A percentile compares a stretch with the other conserved stretches of the same genome.
Evolutionary conservation across 2,113 vertebrate species (phyloP).

Genomic region (Thymallus thymallus): DNA sequence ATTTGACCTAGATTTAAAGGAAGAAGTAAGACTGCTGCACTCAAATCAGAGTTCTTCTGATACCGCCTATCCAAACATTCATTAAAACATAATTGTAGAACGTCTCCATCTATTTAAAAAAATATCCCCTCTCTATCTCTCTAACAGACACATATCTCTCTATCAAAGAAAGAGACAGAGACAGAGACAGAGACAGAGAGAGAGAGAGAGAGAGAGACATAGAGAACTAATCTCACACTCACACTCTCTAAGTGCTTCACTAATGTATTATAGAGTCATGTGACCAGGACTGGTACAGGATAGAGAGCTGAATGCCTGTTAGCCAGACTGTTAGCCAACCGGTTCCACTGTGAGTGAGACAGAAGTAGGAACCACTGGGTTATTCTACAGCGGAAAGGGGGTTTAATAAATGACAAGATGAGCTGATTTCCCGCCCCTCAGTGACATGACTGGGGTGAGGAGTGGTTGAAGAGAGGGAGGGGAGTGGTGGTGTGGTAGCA

Average conservation of each 20-base stretch:
- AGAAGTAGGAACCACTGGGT: constrained; percentile 9
- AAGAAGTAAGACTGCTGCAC: not conserved
- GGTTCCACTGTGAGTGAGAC: not conserved
- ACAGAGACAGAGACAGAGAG: too few species aligned
- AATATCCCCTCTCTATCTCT: not conserved
- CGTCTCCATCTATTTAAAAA: not conserved
- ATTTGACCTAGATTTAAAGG: not conserved
- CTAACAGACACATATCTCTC: not conserved
- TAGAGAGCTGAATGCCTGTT: not conserved
- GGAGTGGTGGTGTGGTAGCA: not conserved
- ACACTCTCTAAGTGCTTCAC: too few species aligned
- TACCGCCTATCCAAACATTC: too few species aligned
- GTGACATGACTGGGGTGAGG: not conserved
- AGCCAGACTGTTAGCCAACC: not conserved
- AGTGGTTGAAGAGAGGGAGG: not conserved
- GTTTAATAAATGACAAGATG: constrained; percentile 17
- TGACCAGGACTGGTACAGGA: not conserved
- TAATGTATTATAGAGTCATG: not conserved
- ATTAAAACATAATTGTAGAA: too few species aligned
- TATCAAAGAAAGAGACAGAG: too few species aligned
- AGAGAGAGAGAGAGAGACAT: too few species aligned
- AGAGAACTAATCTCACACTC: too few species aligned
- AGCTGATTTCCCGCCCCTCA: constrained; percentile 7
- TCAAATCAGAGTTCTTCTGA: too few species aligned
- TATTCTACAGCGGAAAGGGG: constrained; percentile 16